Evolutionary conservation across 1,140 invertebrate genomes (phyloP), one percentile per base, ranked within the genome.

Genomic region (Tigriopus japonicus): DNA sequence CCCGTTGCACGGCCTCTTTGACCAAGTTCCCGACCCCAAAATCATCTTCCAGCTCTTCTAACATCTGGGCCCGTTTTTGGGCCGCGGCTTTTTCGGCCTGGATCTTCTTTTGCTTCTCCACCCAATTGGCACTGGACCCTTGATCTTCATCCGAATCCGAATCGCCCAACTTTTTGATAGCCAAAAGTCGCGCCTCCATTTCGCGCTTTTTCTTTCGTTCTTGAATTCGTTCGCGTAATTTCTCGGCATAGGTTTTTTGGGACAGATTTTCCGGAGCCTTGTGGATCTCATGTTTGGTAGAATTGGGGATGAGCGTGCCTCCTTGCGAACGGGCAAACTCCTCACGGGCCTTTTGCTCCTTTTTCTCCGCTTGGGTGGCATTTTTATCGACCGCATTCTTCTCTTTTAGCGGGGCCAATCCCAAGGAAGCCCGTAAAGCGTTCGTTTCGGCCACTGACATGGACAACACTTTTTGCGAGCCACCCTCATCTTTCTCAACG

Each of bases 41-140:
- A 68, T 89, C 89, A 69, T 81, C 84, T 75, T 98, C 94, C 73
- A 97, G 78, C 72, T 96, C 90, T 71, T 95, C 89, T 64, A 96
- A 71, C 74, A 87, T 78, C 73, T 91, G 91, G 42, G 88, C 90
- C 69, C 86, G 81, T 71, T 87, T 84, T 52, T 85, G 83, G 14
- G 93, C 93, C 68, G 87, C 81, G 63, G 81, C 80, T 64, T 85
- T 90, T 65, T 93, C 86, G 65, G 84, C 78, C 17, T 85, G 78
- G 14, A 86, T 72, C 59, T 81, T 78, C 35, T 89, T 78, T 64
- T 77, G 86, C 67, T 83, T 88, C 65, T 80, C 73, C 12, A 97
- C 83, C 93, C 93, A 98, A 42, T 75, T 75, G 15, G 71, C 66
- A 0, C 81, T 77, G 52, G 64, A 60, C 2, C 21, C n/a, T 6